Conservation (phyloP, 1,140 invertebrate genomes). For the Tribolium castaneum region DNA sequence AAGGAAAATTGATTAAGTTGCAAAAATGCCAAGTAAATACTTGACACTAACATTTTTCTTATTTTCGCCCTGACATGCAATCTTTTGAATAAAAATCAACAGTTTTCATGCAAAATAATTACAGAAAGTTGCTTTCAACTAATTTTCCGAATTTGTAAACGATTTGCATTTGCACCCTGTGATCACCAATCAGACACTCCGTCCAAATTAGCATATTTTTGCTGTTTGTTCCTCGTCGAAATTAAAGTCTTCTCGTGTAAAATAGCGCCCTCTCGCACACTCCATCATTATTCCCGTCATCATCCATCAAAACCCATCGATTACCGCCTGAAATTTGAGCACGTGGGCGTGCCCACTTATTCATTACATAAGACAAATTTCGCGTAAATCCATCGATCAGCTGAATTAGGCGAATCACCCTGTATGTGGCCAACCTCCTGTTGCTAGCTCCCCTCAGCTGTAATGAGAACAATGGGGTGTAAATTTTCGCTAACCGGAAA, state of each 20-base stretch:
- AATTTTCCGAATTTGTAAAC: no score
- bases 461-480: conserved; percentile 16
- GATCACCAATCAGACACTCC: no score
- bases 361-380: conserved; percentile 23
- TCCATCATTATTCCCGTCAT: conserved; percentile 50
- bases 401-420: not conserved
- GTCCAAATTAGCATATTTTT: no score
- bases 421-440: conserved; percentile 4
- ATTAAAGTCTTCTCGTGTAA: conserved; percentile 4
- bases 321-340: conserved; percentile 44
- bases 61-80: no score
- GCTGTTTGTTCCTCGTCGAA: no score
- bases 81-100: no score
- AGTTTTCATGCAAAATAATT: no score
- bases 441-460: not conserved
- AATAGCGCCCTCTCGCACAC: conserved; percentile 7
- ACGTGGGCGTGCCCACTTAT: conserved; percentile 22
- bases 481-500: conserved; percentile 19
- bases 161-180: no score
- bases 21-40: no score
- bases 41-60: no score
- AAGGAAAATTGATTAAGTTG: no score
- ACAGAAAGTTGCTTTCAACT: no score
- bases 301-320: conserved; percentile 54
- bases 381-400: not conserved